phyloP scores from a whole-genome alignment of 2,113 vertebrate genomes.

The Porphyrio hochstetteri region DNA sequence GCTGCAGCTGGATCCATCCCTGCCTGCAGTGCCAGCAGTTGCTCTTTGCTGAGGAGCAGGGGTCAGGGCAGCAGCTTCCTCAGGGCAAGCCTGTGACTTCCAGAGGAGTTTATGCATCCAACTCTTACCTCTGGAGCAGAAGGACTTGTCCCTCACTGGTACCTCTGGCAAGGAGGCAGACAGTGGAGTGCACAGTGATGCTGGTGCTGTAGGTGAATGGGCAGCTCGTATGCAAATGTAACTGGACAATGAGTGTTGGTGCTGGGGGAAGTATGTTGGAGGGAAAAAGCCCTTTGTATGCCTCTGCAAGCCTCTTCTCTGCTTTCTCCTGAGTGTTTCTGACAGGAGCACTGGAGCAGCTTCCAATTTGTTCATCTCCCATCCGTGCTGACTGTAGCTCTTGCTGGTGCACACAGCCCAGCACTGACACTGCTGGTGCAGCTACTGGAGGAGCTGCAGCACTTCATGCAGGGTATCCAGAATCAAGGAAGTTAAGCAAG shows the following conservation, averaged over 20 bases:
- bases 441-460: background rate
- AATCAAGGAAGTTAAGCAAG: background rate
- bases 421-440: background rate
- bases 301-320: background rate
- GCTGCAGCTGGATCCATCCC: background rate
- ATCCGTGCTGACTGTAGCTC: background rate
- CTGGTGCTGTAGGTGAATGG: background rate
- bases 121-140: background rate
- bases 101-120: background rate
- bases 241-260: accelerated
- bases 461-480: background rate
- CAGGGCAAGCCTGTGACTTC: background rate
- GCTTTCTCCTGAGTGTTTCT: background rate
- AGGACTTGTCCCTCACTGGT: background rate
- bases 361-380: background rate
- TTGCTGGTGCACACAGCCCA: accelerated
- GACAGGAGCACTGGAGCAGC: background rate
- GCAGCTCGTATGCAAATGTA: background rate
- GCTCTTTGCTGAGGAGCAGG: background rate
- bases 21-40: background rate
- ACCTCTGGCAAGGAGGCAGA: background rate
- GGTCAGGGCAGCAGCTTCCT: background rate
- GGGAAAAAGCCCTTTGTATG: background rate
- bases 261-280: background rate
- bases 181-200: accelerated